These are phyloP conservation scores for Leptogaster cylindrica DNA, from an alignment of 2,888 invertebrate genomes.

Conservation along the genomic window DNA sequence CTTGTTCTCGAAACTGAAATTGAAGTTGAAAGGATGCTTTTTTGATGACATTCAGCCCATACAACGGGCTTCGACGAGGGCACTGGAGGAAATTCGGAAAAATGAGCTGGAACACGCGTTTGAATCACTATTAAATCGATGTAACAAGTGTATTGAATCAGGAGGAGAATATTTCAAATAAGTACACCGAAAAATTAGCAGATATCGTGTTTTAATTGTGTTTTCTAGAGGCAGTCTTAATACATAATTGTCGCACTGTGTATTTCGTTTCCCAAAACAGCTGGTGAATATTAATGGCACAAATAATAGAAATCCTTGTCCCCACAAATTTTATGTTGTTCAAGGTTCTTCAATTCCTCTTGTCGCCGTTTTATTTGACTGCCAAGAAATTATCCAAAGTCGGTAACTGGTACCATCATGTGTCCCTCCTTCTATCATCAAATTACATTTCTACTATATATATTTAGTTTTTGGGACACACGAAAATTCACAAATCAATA, in stretches of 20 bases:
- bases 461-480: conserved; percentile 33
- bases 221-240: background rate
- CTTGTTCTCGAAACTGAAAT: no score
- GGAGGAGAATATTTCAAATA: no score
- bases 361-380: background rate
- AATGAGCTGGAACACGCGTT: no score
- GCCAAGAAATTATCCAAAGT: conserved; percentile 6
- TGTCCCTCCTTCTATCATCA: conserved; percentile 16
- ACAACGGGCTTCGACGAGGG: no score
- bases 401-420: conserved; percentile 43
- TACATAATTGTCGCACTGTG: background rate
- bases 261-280: background rate
- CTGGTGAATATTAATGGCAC: background rate
- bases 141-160: no score
- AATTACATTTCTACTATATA: conserved; percentile 14
- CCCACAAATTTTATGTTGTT: conserved; percentile 24
- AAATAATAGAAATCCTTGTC: background rate
- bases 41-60: no score
- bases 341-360: background rate
- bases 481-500: conserved; percentile 4
- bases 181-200: no score
- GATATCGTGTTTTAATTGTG: no score
- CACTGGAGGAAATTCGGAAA: no score
- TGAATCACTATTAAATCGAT: no score
- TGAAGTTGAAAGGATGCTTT: no score